Conservation (phyloP, 2,113 vertebrate genomes). For the Serilophus lunatus region DNA sequence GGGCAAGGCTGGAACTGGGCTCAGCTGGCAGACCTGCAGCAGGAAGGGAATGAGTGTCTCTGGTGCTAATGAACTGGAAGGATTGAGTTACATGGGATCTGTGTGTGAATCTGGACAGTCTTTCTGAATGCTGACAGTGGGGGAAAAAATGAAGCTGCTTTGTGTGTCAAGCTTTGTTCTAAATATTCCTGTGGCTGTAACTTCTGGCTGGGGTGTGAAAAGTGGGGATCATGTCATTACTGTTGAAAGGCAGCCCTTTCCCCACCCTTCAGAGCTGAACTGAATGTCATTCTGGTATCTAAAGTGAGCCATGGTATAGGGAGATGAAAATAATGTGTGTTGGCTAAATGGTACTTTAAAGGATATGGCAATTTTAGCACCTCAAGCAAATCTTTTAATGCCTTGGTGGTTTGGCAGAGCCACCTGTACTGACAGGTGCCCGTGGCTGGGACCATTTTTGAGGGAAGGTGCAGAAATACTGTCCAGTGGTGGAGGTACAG, state of each 20-base stretch:
- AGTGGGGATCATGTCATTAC: not conserved
- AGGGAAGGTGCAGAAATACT: not conserved
- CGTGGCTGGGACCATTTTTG: not conserved
- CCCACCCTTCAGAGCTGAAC: not conserved
- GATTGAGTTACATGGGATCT: not conserved
- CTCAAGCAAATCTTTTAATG: not conserved
- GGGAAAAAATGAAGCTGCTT: not conserved
- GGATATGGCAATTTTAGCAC: not conserved
- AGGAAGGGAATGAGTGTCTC: not conserved
- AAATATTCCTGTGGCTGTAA: not conserved
- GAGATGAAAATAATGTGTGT: not conserved
- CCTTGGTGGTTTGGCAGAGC: not conserved
- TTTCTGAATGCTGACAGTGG: not conserved
- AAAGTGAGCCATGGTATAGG: not conserved
- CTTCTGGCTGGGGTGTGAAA: not conserved
- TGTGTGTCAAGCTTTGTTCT: not conserved
- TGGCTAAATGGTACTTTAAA: not conserved
- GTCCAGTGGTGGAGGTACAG: not conserved
- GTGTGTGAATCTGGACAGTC: not conserved
- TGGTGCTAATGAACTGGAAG: not conserved
- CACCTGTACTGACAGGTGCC: rapidly evolving
- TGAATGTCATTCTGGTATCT: not conserved
- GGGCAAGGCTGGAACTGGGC: not conserved
- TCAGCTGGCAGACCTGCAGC: not conserved
- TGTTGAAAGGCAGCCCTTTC: not conserved